Conservation (phyloP, 2,888 invertebrate genomes). For the Iselma pallidipennis region DNA sequence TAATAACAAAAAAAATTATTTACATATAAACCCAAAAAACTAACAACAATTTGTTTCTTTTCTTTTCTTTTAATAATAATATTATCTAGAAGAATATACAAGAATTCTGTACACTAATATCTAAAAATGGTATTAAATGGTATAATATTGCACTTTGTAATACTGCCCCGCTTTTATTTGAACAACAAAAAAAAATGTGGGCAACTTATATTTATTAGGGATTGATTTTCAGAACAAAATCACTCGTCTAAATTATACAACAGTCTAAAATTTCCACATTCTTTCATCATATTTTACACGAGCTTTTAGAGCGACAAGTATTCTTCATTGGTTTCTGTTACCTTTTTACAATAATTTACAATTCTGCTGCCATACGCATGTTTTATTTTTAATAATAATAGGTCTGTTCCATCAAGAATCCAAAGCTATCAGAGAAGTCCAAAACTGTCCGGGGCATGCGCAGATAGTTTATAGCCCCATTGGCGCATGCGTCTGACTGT, state of each 20-base stretch:
- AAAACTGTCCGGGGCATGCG: too few species aligned
- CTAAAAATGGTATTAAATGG: constrained; percentile 29
- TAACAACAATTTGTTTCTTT: constrained; percentile 14
- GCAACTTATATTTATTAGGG: neutral
- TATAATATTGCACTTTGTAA: constrained; percentile 31
- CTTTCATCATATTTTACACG: neutral
- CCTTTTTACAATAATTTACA: neutral
- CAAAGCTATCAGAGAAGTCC: too few species aligned
- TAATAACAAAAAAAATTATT: constrained; percentile 3
- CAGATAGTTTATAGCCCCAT: too few species aligned
- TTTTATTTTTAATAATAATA: neutral
- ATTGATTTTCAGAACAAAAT: too few species aligned
- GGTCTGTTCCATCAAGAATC: too few species aligned
- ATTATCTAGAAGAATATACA: constrained; percentile 24
- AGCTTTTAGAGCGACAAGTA: neutral
- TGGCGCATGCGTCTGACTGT: too few species aligned
- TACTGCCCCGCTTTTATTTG: constrained; percentile 7
- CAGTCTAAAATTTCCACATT: neutral
- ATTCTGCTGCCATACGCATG: neutral
- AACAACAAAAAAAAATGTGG: constrained; percentile 2
- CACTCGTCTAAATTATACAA: neutral
- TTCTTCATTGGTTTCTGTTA: neutral
- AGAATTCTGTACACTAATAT: constrained; percentile 32
- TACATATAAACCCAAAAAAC: constrained; percentile 18
- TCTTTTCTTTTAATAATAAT: too few species aligned